phyloP scores from a whole-genome alignment of 2,797 vertebrate genomes.

The Rhadinocentrus ornatus region DNA sequence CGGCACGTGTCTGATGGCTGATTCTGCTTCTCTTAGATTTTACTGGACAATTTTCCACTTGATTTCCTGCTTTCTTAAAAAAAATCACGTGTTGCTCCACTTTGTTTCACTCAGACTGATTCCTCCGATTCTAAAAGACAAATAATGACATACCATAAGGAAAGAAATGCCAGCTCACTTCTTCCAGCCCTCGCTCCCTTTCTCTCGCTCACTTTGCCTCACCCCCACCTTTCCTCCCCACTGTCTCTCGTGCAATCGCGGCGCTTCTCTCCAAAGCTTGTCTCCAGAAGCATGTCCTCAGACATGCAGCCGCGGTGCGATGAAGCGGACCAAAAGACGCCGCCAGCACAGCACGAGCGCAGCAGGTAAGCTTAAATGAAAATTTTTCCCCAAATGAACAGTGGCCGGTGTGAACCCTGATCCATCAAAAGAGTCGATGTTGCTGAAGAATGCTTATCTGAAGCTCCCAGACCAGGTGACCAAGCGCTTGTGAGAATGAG shows the following conservation, averaged over 20 bases:
- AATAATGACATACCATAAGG: slow-evolving; percentile 47
- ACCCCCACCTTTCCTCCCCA: slow-evolving; percentile 34
- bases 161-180: slow-evolving; percentile 44
- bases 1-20: neutral
- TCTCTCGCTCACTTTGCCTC: slow-evolving; percentile 3
- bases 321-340: slow-evolving; percentile 76
- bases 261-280: slow-evolving; percentile 72
- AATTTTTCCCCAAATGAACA: neutral
- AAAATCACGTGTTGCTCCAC: slow-evolving; percentile 19
- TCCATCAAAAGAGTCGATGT: slow-evolving; percentile 5
- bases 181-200: slow-evolving; percentile 11
- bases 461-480: slow-evolving; percentile 9
- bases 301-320: slow-evolving; percentile 80
- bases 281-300: slow-evolving; percentile 83
- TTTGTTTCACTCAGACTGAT: slow-evolving; percentile 4
- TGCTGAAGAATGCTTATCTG: slow-evolving; percentile 21
- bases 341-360: slow-evolving; percentile 66
- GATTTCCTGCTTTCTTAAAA: neutral
- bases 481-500: neutral
- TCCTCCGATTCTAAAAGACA: slow-evolving; percentile 29
- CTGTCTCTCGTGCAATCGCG: slow-evolving; percentile 59
- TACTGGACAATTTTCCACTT: neutral
- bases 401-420: neutral
- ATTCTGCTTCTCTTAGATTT: neutral
- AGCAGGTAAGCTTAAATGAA: slow-evolving; percentile 74